phyloP scores from a whole-genome alignment of 2,888 invertebrate species.

The Epirrhoe tristata region DNA sequence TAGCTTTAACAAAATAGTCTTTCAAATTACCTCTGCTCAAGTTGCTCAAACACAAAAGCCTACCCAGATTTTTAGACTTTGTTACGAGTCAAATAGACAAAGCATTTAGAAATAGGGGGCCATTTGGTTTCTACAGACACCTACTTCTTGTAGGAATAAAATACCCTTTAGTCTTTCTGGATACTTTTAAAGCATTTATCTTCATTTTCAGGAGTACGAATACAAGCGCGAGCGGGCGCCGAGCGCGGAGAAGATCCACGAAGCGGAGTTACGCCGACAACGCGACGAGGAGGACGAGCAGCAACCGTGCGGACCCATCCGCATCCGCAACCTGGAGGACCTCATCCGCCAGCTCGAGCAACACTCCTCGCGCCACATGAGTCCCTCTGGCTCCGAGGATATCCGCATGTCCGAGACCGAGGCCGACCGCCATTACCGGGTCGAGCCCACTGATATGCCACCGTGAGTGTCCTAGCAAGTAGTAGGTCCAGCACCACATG shows the following conservation, averaged over 20 bases:
- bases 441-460: slow-evolving; percentile 86
- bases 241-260: slow-evolving; percentile 91
- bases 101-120: too few species aligned
- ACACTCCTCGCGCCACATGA: slow-evolving; percentile 94
- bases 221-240: slow-evolving; percentile 87
- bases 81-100: too few species aligned
- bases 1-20: neutral
- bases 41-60: too few species aligned
- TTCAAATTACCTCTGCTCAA: too few species aligned
- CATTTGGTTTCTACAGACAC: too few species aligned
- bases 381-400: slow-evolving; percentile 96
- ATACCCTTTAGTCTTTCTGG: too few species aligned
- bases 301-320: slow-evolving; percentile 92
- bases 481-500: too few species aligned
- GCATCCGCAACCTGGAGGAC: slow-evolving; percentile 96
- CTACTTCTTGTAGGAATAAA: too few species aligned
- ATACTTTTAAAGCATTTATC: neutral
- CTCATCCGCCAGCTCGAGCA: slow-evolving; percentile 95
- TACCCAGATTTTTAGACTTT: too few species aligned
- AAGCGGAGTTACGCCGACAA: slow-evolving; percentile 86
- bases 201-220: slow-evolving; percentile 73
- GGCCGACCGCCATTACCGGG: slow-evolving; percentile 94
- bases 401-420: slow-evolving; percentile 95
- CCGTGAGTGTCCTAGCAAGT: slow-evolving; percentile 66
- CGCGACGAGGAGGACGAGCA: slow-evolving; percentile 88